These are phyloP conservation scores for Labeo catla DNA, from an alignment of 2,113 vertebrate genomes.

Conservation along the genomic window DNA sequence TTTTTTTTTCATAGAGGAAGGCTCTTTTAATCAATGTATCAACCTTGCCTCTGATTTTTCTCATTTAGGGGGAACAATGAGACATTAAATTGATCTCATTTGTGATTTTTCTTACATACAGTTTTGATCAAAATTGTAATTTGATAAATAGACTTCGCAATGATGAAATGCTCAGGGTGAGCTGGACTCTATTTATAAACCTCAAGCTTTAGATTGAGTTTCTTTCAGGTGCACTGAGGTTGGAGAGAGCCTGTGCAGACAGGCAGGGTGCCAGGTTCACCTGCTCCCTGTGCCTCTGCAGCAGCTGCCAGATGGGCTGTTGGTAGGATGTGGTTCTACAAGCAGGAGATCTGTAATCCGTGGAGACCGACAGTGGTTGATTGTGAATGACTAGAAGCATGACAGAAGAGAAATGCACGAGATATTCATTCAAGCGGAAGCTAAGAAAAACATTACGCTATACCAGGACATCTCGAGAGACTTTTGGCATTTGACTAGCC, in stretches of 20 bases:
- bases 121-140: background rate
- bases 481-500: background rate
- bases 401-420: constrained; percentile 20
- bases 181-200: constrained; percentile 28
- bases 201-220: constrained; percentile 30
- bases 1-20: background rate
- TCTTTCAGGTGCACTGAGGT: constrained; percentile 40
- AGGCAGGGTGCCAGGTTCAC: constrained; percentile 37
- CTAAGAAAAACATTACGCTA: constrained; percentile 25
- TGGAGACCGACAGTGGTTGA: constrained; percentile 13
- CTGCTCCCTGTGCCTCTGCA: constrained; percentile 28
- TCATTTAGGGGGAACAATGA: background rate
- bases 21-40: background rate
- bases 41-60: background rate
- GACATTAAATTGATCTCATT: background rate
- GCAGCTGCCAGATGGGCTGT: constrained; percentile 44
- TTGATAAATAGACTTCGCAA: background rate
- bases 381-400: constrained; percentile 38
- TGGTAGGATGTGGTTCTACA: constrained; percentile 32
- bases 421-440: constrained; percentile 13
- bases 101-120: background rate
- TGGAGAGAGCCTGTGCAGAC: constrained; percentile 18
- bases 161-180: constrained; percentile 6
- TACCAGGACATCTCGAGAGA: constrained; percentile 9
- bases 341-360: constrained; percentile 51